Conservation (phyloP, 1,140 invertebrate species). For the Cherax destructor region DNA sequence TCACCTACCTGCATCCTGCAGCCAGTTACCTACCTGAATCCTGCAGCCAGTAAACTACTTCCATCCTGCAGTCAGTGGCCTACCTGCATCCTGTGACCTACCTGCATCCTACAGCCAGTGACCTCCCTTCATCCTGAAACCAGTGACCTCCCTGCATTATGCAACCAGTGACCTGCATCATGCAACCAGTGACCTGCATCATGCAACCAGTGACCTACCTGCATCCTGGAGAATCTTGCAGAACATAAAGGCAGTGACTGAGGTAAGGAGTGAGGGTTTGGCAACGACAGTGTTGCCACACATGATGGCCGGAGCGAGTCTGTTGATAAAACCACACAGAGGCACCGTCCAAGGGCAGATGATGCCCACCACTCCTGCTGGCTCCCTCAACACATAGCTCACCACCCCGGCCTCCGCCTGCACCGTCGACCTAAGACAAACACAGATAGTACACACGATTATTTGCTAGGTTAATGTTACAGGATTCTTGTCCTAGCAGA, state of each 20-base stretch:
- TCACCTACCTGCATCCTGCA: slow-evolving; percentile 77
- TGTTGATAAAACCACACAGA: slow-evolving; percentile 80
- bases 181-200: too few species aligned
- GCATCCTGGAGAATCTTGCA: slow-evolving; percentile 78
- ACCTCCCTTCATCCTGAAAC: too few species aligned
- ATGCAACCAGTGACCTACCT: slow-evolving; percentile 73
- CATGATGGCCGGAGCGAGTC: slow-evolving; percentile 80
- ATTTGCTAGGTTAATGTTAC: too few species aligned
- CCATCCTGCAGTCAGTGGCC: too few species aligned
- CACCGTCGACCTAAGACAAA: slow-evolving; percentile 69
- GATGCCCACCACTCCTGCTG: slow-evolving; percentile 79
- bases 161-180: too few species aligned
- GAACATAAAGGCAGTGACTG: slow-evolving; percentile 79
- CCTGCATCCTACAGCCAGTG: too few species aligned
- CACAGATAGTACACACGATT: neutral
- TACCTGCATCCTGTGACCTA: too few species aligned
- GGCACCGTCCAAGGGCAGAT: slow-evolving; percentile 82
- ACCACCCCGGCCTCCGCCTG: slow-evolving; percentile 75
- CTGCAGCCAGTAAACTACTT: too few species aligned
- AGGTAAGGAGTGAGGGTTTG: slow-evolving; percentile 81
- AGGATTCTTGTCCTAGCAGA: too few species aligned
- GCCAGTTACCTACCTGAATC: too few species aligned
- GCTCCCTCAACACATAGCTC: slow-evolving; percentile 78
- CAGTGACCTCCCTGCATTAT: too few species aligned
- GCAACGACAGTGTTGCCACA: slow-evolving; percentile 80